phyloP scores from a whole-genome alignment of 2,113 vertebrate genomes.

The Cyprinodon brontotheroides region DNA sequence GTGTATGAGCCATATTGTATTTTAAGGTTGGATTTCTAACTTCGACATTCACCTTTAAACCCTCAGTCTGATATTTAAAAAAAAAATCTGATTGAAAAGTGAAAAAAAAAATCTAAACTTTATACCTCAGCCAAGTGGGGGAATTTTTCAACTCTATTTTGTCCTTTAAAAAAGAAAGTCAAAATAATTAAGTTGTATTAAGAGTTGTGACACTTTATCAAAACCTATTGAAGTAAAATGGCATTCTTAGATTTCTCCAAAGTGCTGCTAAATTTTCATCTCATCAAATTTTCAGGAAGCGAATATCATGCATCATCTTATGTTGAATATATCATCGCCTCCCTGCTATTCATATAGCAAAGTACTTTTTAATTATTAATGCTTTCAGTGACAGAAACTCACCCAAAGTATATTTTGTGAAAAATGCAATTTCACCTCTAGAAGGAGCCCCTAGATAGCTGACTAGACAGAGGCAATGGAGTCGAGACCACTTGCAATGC shows the following conservation, averaged over 20 bases:
- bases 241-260: background rate
- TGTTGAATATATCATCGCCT: background rate
- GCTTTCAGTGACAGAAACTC: background rate
- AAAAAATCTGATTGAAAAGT: no score
- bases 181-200: no score
- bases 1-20: no score
- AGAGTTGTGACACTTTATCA: no score
- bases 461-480: slow-evolving; percentile 27
- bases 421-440: slow-evolving; percentile 26
- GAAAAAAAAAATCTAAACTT: no score
- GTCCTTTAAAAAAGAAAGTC: no score
- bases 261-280: background rate
- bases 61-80: no score
- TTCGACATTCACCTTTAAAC: no score
- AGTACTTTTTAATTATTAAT: background rate
- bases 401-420: background rate
- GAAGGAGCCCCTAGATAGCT: slow-evolving; percentile 24
- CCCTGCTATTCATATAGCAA: background rate
- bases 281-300: background rate
- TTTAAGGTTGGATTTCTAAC: no score
- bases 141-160: no score
- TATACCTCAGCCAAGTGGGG: no score
- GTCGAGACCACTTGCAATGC: slow-evolving; percentile 25
- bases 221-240: background rate
- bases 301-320: no score